Evolutionary conservation across 2,797 vertebrate genomes (phyloP), one percentile per base, ranked within the genome.

Genomic region (Poeciliopsis turneri): DNA sequence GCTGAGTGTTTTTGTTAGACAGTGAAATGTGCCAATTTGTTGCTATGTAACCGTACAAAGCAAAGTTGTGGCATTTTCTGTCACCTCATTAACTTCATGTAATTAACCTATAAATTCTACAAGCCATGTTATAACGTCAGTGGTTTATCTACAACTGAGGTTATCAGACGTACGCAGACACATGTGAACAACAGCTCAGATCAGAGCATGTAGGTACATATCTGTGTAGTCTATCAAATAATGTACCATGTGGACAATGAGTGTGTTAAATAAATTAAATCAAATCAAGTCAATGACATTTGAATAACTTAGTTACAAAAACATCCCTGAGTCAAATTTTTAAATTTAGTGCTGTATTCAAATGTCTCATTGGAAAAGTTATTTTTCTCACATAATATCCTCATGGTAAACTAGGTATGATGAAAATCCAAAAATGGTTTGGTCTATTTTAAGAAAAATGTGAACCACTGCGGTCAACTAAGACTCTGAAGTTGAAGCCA

Each of bases 21-120:
- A 82, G 79, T 39, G 82, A 84, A 87, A 86, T 73, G 46, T 66
- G 75, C 72, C 80, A 87, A 81, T 86, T 86, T 87, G 89, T 90
- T 92, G 78, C 75, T 76, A 45, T 45, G 87, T 78, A 81, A 87
- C 88, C 25, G 76, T 81, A 84, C 71, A 39, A 82, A 86, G 85
- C 80, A 77, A 68, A 71, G 11, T 25, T 39, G 57, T 7, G 59
- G 36, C 33, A 1, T 74, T 78, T 77, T 59, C 45, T 75, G 39
- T 72, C 43, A 12, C 25, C 69, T 73, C 64, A 57, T 78, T 74
- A 74, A 16, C 49, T 69, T 73, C 46, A 57, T 70, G 36, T 47
- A 66, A 75, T 75, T 53, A 81, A 70, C 57, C 68, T n/a, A 41
- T 47, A 41, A 72, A n/a, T 71, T 43, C 23, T 77, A 45, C 5